Evolutionary conservation across 2,888 invertebrate genomes (phyloP).

Genomic region (Pelosia muscerda): DNA sequence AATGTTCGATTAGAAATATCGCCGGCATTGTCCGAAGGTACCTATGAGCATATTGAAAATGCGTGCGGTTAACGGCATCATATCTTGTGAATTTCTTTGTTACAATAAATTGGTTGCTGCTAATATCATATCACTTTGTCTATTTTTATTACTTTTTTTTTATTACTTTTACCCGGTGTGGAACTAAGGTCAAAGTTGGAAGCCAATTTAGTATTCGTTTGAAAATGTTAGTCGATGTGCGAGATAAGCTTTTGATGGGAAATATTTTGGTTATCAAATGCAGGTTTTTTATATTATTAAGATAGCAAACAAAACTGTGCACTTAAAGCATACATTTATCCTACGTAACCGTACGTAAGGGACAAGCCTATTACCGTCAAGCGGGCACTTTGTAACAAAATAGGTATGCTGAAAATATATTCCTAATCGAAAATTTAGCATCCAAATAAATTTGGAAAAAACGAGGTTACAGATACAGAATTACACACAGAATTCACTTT

Average conservation of each 20-base stretch:
- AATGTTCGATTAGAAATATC: constrained; percentile 37
- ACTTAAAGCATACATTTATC: no score
- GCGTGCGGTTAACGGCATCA: constrained; percentile 50
- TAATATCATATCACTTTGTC: constrained; percentile 42
- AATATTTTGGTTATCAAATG: neutral
- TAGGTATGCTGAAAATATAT: no score
- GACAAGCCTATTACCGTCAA: no score
- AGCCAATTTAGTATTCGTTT: constrained; percentile 18
- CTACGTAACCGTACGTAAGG: no score
- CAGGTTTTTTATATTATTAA: no score
- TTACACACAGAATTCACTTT: no score
- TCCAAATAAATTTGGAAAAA: no score
- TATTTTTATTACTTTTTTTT: constrained; percentile 38
- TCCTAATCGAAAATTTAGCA: no score
- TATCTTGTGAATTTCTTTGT: constrained; percentile 48
- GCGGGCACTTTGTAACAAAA: no score
- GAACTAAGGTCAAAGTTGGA: constrained; percentile 34
- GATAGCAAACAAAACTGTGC: no score
- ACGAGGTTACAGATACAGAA: no score
- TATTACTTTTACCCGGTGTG: constrained; percentile 38
- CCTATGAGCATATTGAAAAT: constrained; percentile 53
- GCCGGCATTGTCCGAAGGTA: constrained; percentile 42
- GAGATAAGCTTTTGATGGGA: constrained; percentile 19
- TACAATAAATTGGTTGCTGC: constrained; percentile 49
- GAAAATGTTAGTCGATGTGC: constrained; percentile 19